phyloP scores from a whole-genome alignment of 2,888 invertebrate species.

The Epirrhoe alternata region DNA sequence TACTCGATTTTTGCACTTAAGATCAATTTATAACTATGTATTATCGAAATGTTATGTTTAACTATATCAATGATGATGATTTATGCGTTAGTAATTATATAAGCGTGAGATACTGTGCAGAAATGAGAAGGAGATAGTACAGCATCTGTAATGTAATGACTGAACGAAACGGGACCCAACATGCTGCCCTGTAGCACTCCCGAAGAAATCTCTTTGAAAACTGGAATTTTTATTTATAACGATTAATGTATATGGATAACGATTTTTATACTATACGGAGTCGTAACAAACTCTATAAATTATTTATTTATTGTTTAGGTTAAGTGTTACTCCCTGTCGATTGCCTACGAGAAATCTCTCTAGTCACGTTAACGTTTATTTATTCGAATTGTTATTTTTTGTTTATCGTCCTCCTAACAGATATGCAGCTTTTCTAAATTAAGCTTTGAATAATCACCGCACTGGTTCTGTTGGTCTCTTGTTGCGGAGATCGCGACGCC shows the following conservation, averaged over 20 bases:
- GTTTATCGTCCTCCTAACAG: constrained; percentile 75
- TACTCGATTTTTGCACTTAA: background rate
- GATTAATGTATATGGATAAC: constrained; percentile 67
- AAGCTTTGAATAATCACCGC: constrained; percentile 78
- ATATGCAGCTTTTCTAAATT: constrained; percentile 71
- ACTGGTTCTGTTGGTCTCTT: constrained; percentile 55
- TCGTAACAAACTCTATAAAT: constrained; percentile 74
- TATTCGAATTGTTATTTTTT: constrained; percentile 68
- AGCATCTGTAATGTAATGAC: constrained; percentile 38
- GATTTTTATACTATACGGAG: constrained; percentile 81
- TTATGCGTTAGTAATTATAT: background rate
- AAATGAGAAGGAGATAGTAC: background rate
- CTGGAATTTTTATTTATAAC: constrained; percentile 50
- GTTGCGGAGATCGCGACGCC: constrained; percentile 61
- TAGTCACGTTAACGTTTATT: constrained; percentile 78
- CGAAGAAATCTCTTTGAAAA: constrained; percentile 54
- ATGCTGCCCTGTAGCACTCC: constrained; percentile 61
- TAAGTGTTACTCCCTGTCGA: constrained; percentile 83
- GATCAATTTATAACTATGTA: background rate
- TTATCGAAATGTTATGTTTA: background rate
- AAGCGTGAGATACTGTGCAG: background rate
- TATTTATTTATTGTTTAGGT: constrained; percentile 74
- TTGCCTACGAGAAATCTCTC: constrained; percentile 79
- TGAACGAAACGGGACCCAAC: constrained; percentile 59
- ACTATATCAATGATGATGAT: background rate